Evolutionary conservation across 2,888 invertebrate genomes (phyloP), one percentile per base, ranked within the genome.

Genomic region (Dugesia japonica): DNA sequence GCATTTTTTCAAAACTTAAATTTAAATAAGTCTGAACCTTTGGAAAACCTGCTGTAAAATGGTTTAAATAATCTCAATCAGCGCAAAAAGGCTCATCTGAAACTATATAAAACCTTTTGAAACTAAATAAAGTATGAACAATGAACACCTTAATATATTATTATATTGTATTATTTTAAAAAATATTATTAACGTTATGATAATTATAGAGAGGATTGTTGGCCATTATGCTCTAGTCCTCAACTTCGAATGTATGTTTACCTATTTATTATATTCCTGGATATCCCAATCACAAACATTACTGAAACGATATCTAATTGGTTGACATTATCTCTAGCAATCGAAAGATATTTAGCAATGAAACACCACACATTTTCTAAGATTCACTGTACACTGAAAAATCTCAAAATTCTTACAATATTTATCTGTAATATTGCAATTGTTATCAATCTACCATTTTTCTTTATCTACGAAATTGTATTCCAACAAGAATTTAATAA

Each of bases 271-370:
- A 72, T 72, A 27, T 72, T 72, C 20, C 4, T 72, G 26, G 72
- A 72, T 4, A 26, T 72, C 20, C 72, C 72, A 4, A 15, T 75
- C 1, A 71, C 75, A 13, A 75, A 75, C 26, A 72, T 26, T 23
- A 75, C 75, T 4, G 75, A 75, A 56, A 75, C 56, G 7, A 72
- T 75, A 13, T 42, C 26, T 7, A 26, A 27, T 23, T 75, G 75
- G 75, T 15, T 75, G n/a, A 75, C 75, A 1, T 15, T 75, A 17
- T 17, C 38, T 1, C 17, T 28, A 9, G 75, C 75, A 7, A n/a
- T 71, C 72, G 75, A 75, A 26, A 4, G 75, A 9, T 75, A 74
- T 73, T 26, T 75, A 17, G 38, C 75, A 23, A 75, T 75, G 56
- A 42, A 28, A 26, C 31, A 75, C 26, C 26, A 33, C 23, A 13